Evolutionary conservation across 2,113 vertebrate species (phyloP).

Genomic region (Globicephala melas): DNA sequence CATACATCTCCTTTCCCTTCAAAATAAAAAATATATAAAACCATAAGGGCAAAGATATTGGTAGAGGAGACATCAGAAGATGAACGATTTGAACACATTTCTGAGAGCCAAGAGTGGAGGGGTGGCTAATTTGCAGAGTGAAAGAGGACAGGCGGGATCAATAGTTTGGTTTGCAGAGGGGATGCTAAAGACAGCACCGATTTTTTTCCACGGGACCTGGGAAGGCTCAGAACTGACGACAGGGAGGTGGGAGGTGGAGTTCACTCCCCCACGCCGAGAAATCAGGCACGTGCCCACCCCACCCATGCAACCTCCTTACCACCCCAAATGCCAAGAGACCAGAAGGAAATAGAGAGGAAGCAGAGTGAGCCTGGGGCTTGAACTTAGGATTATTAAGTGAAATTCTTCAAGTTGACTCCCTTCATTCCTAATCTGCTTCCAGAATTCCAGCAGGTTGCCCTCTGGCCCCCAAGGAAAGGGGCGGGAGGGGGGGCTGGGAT

Average conservation of each 20-base stretch:
- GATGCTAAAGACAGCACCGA: background rate
- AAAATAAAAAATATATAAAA: background rate
- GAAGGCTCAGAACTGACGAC: background rate
- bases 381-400: background rate
- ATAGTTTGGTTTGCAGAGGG: background rate
- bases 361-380: background rate
- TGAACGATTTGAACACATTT: background rate
- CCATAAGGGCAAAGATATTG: background rate
- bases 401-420: background rate
- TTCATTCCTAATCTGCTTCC: background rate
- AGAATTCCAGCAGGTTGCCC: background rate
- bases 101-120: background rate
- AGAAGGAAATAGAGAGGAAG: background rate
- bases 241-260: background rate
- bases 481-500: background rate
- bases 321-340: background rate
- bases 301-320: background rate
- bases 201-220: background rate
- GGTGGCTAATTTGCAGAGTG: background rate
- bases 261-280: background rate
- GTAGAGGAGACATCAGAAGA: background rate
- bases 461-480: background rate
- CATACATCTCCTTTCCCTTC: background rate
- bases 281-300: background rate
- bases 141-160: background rate